Conservation (phyloP, 92 coral and sea anemone species). For the Porites rus region DNA sequence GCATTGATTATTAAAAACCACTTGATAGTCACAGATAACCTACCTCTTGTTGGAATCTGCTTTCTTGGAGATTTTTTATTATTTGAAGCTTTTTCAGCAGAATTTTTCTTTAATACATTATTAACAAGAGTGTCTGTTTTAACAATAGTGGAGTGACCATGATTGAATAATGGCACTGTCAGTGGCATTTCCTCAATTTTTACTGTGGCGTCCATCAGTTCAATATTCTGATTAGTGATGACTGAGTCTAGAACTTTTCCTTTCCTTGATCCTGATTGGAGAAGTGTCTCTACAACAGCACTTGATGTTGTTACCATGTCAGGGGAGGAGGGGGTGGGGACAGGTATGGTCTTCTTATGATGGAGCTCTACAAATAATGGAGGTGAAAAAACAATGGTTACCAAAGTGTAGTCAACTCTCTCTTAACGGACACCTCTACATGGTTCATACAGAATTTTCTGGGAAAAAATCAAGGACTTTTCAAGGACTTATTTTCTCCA, state of each 20-base stretch:
- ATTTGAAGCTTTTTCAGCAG: conserved; percentile 49
- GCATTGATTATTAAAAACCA: too few relatives aligned
- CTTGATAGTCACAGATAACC: neutral
- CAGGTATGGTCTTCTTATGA: conserved; percentile 76
- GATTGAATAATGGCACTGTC: conserved; percentile 80
- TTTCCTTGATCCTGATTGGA: conserved; percentile 62
- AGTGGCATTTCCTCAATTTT: conserved; percentile 97
- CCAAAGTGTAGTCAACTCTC: neutral
- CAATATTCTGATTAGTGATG: conserved; percentile 81
- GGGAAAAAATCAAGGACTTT: too few relatives aligned
- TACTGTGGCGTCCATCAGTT: conserved; percentile 83
- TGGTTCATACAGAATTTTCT: too few relatives aligned
- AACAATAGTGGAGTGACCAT: conserved; percentile 46
- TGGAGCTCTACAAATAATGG: conserved; percentile 53
- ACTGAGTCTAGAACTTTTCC: conserved; percentile 51
- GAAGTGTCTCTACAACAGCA: conserved; percentile 66
- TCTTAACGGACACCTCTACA: neutral
- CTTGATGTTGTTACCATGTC: conserved; percentile 56
- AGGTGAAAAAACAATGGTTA: neutral
- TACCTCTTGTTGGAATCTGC: conserved; percentile 93
- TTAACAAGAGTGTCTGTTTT: conserved; percentile 31
- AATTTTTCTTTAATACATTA: conserved; percentile 74
- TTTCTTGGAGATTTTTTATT: conserved; percentile 93
- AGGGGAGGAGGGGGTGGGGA: conserved; percentile 73
- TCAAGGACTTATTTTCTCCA: too few relatives aligned